Conservation (phyloP, 2,797 vertebrate species). For the Gambusia yucatana region DNA sequence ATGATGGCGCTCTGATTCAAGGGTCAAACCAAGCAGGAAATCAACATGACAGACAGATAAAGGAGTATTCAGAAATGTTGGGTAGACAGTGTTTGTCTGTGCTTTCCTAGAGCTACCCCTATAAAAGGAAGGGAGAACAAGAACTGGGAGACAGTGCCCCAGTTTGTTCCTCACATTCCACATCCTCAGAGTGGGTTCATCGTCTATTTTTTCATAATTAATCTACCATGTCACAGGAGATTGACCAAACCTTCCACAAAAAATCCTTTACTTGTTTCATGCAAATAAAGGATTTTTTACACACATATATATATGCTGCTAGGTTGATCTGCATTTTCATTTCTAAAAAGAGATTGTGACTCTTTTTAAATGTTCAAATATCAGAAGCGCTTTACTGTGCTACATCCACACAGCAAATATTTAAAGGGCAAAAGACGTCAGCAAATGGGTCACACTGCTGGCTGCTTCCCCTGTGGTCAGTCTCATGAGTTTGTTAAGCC, state of each 20-base stretch:
- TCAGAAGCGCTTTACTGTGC: constrained; percentile 27
- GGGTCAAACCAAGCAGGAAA: constrained; percentile 67
- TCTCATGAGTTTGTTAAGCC: constrained; percentile 47
- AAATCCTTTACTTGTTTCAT: constrained; percentile 34
- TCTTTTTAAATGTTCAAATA: neutral
- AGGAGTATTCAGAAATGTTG: constrained; percentile 51
- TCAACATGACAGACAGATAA: constrained; percentile 66
- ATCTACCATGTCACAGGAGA: constrained; percentile 45
- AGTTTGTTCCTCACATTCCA: constrained; percentile 46
- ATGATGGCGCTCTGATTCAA: constrained; percentile 54
- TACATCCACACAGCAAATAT: constrained; percentile 14
- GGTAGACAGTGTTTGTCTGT: constrained; percentile 25
- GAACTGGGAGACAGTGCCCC: constrained; percentile 35
- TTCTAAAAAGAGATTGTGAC: too few relatives aligned
- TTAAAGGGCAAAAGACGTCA: constrained; percentile 43
- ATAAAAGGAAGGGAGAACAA: constrained; percentile 21
- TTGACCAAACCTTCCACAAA: constrained; percentile 33
- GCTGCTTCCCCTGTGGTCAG: constrained; percentile 48
- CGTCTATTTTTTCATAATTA: constrained; percentile 51
- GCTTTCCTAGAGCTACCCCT: constrained; percentile 24
- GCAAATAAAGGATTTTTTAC: too few relatives aligned
- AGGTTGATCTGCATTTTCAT: too few relatives aligned
- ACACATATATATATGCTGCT: too few relatives aligned
- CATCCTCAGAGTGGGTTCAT: constrained; percentile 10
- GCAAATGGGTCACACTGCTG: constrained; percentile 65